Conservation (phyloP, 2,797 vertebrate species). For the Masticophis lateralis region DNA sequence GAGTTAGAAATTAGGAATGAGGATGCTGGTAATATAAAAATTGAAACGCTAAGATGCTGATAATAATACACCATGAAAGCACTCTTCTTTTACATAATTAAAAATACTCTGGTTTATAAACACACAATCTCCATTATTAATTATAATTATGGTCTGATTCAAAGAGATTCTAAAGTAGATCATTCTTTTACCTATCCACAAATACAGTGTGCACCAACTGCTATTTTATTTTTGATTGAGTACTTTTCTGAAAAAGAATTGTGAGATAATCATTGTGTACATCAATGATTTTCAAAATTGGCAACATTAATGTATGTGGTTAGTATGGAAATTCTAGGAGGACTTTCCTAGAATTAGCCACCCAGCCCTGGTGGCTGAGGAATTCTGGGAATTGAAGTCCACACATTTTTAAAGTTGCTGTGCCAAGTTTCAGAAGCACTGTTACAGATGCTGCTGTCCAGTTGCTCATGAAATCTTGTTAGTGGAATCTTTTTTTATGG, state of each 20-base stretch:
- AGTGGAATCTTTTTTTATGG: neutral
- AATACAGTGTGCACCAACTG: neutral
- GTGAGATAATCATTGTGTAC: neutral
- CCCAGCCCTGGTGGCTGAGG: neutral
- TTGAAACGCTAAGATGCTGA: no score
- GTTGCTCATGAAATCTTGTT: neutral
- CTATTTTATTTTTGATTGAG: neutral
- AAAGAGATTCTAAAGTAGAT: neutral
- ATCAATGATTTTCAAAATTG: neutral
- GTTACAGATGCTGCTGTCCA: neutral
- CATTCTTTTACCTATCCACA: neutral
- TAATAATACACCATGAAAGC: no score
- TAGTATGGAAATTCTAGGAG: neutral
- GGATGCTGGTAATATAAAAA: no score
- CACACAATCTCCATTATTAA: neutral
- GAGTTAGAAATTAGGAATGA: no score
- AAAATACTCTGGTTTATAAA: no score
- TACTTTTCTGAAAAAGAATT: neutral
- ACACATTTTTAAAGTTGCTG: neutral
- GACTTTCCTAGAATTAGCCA: neutral
- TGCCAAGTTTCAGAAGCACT: neutral
- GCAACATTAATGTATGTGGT: neutral
- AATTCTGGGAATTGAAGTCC: neutral
- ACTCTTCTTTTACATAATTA: no score
- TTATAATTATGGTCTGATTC: no score